These are phyloP conservation scores for Leptinotarsa lineolata DNA, from an alignment of 1,140 invertebrate species.

Conservation along the genomic window DNA sequence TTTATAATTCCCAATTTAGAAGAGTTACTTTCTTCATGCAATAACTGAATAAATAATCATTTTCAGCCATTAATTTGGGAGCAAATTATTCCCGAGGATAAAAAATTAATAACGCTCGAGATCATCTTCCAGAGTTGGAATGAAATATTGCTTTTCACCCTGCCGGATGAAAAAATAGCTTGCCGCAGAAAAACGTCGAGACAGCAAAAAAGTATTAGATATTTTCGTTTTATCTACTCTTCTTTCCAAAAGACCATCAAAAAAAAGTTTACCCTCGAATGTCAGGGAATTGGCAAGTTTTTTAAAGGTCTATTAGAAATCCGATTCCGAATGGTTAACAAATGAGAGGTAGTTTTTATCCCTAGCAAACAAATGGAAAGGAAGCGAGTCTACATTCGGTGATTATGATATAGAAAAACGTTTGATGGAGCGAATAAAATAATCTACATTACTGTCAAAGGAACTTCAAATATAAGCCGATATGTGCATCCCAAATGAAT, in stretches of 20 bases:
- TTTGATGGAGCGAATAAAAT: no score
- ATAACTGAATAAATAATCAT: no score
- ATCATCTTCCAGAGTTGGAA: neutral
- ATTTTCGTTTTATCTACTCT: slow-evolving; percentile 5
- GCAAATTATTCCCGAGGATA: no score
- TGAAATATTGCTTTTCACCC: neutral
- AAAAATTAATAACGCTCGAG: no score
- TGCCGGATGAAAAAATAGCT: neutral
- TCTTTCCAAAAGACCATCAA: neutral
- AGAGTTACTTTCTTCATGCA: no score
- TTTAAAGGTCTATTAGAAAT: neutral
- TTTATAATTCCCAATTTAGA: no score
- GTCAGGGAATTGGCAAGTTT: neutral
- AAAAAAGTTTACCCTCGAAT: neutral
- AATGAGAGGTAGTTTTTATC: neutral
- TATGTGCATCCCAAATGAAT: no score
- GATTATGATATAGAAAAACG: no score
- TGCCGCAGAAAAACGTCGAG: neutral
- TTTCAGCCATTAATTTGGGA: no score
- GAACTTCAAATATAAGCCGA: no score
- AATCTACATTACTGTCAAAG: no score
- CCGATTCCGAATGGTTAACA: neutral
- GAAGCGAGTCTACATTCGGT: neutral
- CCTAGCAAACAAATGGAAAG: neutral
- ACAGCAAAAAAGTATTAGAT: neutral